These are phyloP conservation scores for Leptopilina drosophilae DNA, from an alignment of 2,888 invertebrate genomes.

Conservation along the genomic window DNA sequence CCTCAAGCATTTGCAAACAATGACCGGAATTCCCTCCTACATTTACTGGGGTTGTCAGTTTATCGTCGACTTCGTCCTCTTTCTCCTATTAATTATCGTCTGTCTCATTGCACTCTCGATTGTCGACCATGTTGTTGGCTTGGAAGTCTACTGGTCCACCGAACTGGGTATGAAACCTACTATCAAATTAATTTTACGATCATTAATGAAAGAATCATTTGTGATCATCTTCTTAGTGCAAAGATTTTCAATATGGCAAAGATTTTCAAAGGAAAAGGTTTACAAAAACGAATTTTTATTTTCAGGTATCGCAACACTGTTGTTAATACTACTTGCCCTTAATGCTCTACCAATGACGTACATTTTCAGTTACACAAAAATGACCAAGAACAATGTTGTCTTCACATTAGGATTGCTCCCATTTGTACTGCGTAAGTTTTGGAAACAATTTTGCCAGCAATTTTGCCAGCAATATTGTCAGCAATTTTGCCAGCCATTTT, in stretches of 20 bases:
- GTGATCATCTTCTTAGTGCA: too few relatives aligned
- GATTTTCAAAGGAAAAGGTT: too few relatives aligned
- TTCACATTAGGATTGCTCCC: conserved; percentile 57
- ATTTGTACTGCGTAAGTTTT: conserved; percentile 55
- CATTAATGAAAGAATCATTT: too few relatives aligned
- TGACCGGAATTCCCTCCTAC: conserved; percentile 80
- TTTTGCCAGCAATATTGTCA: too few relatives aligned
- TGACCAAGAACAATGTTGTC: conserved; percentile 52
- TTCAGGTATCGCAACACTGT: conserved; percentile 36
- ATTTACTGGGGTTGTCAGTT: conserved; percentile 81
- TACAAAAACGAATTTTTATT: background rate
- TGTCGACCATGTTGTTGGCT: background rate
- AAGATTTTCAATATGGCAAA: too few relatives aligned
- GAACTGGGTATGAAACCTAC: conserved; percentile 8
- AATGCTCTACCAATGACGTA: conserved; percentile 75
- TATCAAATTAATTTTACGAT: too few relatives aligned
- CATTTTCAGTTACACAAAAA: conserved; percentile 58
- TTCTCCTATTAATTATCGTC: conserved; percentile 55
- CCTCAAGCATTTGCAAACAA: conserved; percentile 82
- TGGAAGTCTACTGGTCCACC: background rate
- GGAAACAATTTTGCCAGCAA: background rate
- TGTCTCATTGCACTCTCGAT: conserved; percentile 1
- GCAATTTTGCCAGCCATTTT: background rate
- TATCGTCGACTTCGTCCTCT: conserved; percentile 77
- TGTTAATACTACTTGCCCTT: conserved; percentile 79